phyloP scores from a whole-genome alignment of 2,888 invertebrate species.

The Fragum fragum region DNA sequence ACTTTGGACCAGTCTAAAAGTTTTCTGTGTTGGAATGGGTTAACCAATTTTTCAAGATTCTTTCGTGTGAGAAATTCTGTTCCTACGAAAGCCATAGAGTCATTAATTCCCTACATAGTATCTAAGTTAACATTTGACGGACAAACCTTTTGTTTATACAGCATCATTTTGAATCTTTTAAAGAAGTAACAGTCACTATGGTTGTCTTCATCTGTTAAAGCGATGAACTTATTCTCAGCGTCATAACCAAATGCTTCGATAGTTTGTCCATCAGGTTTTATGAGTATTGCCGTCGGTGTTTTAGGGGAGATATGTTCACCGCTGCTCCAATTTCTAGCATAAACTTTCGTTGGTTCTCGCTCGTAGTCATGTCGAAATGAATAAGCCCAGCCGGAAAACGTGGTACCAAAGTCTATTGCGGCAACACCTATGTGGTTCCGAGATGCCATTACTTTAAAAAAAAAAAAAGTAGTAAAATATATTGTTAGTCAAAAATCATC shows the following conservation, averaged over 20 bases:
- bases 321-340: constrained; percentile 23
- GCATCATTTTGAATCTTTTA: constrained; percentile 35
- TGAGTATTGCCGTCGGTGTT: constrained; percentile 31
- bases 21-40: too few relatives aligned
- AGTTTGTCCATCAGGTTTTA: constrained; percentile 27
- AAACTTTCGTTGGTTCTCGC: constrained; percentile 23
- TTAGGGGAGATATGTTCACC: constrained; percentile 26
- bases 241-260: constrained; percentile 9
- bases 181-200: constrained; percentile 23
- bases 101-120: too few relatives aligned
- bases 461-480: too few relatives aligned
- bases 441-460: background rate
- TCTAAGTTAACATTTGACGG: too few relatives aligned
- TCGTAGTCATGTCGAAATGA: constrained; percentile 33
- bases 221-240: constrained; percentile 35
- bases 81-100: too few relatives aligned
- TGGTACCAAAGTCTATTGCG: constrained; percentile 20
- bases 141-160: constrained; percentile 25
- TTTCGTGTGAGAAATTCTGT: too few relatives aligned
- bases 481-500: too few relatives aligned
- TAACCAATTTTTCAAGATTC: too few relatives aligned
- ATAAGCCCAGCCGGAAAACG: constrained; percentile 44
- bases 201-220: background rate
- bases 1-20: too few relatives aligned
- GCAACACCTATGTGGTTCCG: background rate